phyloP scores from a whole-genome alignment of 2,113 vertebrate genomes.

The Pseudopodoces humilis region DNA sequence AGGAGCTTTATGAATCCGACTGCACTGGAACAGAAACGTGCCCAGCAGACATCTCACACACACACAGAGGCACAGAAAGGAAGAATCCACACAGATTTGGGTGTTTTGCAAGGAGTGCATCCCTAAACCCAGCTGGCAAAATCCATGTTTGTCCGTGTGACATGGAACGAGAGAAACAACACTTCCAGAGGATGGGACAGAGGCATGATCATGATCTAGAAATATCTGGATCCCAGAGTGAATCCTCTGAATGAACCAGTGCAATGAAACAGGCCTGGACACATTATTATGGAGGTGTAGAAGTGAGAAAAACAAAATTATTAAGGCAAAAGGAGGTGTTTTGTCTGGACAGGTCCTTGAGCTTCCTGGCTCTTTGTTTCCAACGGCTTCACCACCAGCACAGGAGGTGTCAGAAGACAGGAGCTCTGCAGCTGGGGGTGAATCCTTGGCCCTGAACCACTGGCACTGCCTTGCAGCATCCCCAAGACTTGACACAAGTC shows the following conservation, averaged over 20 bases:
- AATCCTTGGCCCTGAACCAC: not conserved
- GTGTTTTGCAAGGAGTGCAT: not conserved
- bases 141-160: accelerated
- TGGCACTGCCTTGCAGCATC: not conserved
- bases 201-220: not conserved
- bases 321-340: constrained; percentile 34
- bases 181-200: not conserved
- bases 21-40: not conserved
- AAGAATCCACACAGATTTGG: not conserved
- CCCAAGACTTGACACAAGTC: accelerated
- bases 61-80: accelerated
- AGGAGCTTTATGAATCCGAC: not conserved
- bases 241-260: not conserved
- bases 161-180: not conserved
- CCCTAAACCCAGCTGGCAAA: not conserved
- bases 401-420: not conserved
- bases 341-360: constrained; percentile 19
- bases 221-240: not conserved
- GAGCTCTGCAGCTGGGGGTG: accelerated
- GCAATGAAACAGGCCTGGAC: constrained; percentile 5
- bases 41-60: not conserved
- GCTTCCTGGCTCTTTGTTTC: not conserved
- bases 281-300: constrained; percentile 16
- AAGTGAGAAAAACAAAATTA: constrained; percentile 42
- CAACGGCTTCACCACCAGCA: not conserved